These are phyloP conservation scores for Lithophane ornitopus DNA, from an alignment of 2,888 invertebrate genomes.

Conservation along the genomic window DNA sequence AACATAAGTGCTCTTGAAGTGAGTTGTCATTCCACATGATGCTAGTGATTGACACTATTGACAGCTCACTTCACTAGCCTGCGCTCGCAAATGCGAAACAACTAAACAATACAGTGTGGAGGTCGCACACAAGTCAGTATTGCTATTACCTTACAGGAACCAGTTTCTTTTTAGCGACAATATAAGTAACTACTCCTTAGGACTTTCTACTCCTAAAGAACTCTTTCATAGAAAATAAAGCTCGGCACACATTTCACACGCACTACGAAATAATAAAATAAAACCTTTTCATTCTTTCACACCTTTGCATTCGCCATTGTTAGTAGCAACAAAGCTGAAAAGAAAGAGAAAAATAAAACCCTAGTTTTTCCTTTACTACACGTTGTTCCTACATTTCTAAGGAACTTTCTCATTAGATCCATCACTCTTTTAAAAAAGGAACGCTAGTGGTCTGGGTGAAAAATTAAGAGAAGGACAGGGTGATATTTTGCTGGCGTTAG, in stretches of 20 bases:
- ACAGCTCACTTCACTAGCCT: background rate
- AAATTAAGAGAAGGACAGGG: constrained; percentile 28
- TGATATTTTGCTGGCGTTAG: constrained; percentile 16
- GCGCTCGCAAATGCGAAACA: background rate
- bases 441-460: constrained; percentile 4
- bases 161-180: constrained; percentile 9
- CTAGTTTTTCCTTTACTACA: constrained; percentile 27
- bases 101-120: background rate
- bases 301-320: constrained; percentile 48
- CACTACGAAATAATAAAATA: constrained; percentile 35
- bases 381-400: constrained; percentile 22
- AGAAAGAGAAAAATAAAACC: constrained; percentile 21
- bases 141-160: background rate
- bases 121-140: background rate
- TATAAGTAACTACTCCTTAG: constrained; percentile 8
- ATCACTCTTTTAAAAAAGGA: constrained; percentile 42
- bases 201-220: constrained; percentile 20
- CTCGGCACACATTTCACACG: constrained; percentile 46
- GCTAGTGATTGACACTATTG: too few relatives aligned
- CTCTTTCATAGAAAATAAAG: constrained; percentile 47
- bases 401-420: constrained; percentile 49
- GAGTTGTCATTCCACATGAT: too few relatives aligned
- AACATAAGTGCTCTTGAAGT: background rate
- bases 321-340: constrained; percentile 38
- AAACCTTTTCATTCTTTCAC: constrained; percentile 36